phyloP scores from a whole-genome alignment of 1,140 invertebrate genomes.

The Platyura marginata region DNA sequence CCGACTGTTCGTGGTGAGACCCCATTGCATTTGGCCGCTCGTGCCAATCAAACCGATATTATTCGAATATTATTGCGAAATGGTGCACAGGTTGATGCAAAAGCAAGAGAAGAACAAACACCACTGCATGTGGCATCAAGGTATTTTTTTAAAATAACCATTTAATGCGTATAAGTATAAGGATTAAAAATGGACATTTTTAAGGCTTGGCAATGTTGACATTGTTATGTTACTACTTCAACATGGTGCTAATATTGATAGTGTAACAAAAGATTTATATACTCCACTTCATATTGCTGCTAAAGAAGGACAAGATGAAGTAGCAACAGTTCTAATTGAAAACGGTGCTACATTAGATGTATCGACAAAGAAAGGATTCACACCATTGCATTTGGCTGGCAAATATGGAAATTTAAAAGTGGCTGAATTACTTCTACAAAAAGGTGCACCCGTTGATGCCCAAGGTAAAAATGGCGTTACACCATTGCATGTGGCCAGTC shows the following conservation, averaged over 20 bases:
- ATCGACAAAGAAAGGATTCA: conserved; percentile 93
- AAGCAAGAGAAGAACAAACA: conserved; percentile 83
- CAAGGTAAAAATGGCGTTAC: conserved; percentile 97
- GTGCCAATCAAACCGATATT: conserved; percentile 93
- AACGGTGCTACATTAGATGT: conserved; percentile 80
- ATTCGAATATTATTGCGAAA: conserved; percentile 89
- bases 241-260: conserved; percentile 73
- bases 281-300: conserved; percentile 95
- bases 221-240: conserved; percentile 81
- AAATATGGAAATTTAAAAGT: conserved; percentile 95
- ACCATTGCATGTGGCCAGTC: conserved; percentile 91
- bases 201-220: conserved; percentile 75
- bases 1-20: conserved; percentile 94
- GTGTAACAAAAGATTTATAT: conserved; percentile 83
- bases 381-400: conserved; percentile 88
- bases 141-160: too few species aligned
- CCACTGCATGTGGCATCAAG: conserved; percentile 84
- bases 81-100: conserved; percentile 87
- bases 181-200: too few species aligned
- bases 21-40: conserved; percentile 86
- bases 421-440: conserved; percentile 67
- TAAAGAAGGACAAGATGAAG: conserved; percentile 70
- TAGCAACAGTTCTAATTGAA: conserved; percentile 79
- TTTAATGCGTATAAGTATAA: too few species aligned
- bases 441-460: conserved; percentile 77